Percentiles rank a stretch among this genome's conserved stretches.
phyloP scores from a whole-genome alignment of 37 sponge, comb jelly and placozoan genomes.

The Oopsacas minuta region DNA sequence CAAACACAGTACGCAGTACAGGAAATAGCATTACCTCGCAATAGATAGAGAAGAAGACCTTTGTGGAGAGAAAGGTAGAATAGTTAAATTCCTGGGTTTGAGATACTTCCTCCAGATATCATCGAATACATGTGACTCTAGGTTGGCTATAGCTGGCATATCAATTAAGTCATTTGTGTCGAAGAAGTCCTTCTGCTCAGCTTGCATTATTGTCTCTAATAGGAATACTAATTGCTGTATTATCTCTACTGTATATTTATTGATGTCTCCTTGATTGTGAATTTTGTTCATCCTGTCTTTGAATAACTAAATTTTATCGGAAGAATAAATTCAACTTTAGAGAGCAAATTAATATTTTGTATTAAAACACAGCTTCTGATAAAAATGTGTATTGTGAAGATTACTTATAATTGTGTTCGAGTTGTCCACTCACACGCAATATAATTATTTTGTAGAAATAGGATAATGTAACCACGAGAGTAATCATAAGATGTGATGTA shows the following conservation, averaged over 20 bases:
- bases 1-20: neutral
- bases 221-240: conserved; percentile 12
- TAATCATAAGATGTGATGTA: no score
- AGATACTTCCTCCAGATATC: neutral
- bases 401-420: no score
- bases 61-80: neutral
- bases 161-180: neutral
- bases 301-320: neutral
- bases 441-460: no score
- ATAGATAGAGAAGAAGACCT: neutral
- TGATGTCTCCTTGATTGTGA: neutral
- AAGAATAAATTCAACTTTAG: no score
- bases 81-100: neutral
- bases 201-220: conserved; percentile 4
- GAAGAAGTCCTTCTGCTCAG: neutral
- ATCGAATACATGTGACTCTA: conserved; percentile 6
- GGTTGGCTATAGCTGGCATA: neutral
- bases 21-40: neutral
- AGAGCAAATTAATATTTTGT: no score
- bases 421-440: no score
- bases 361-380: no score
- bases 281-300: neutral
- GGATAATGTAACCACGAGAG: no score
- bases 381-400: no score
- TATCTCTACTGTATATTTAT: neutral